Evolutionary conservation across 2,113 vertebrate species (phyloP), one percentile per base, ranked within the genome.

Genomic region (Collichthys lucidus): DNA sequence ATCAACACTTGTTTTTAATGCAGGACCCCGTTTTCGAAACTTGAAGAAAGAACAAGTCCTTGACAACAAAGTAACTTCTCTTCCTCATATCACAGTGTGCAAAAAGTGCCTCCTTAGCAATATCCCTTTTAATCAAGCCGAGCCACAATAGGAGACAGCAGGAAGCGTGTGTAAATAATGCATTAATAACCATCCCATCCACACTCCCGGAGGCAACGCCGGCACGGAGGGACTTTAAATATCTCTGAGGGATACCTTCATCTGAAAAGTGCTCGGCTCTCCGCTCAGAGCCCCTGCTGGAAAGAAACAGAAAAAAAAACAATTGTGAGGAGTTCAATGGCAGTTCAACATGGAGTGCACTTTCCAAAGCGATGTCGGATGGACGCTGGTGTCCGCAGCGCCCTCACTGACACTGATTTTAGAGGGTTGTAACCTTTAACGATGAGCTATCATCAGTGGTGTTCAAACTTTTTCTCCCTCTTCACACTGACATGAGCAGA

Each of bases 131-230:
- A 93, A 93, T 93, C 92, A 92, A 93, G 91, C 85, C 74, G 46
- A 77, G 83, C 77, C 79, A 89, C 88, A 92, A 88, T 88, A 84
- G 88, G 74, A 89, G 86, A 86, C 91, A 94, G 90, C 90, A 75
- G 88, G 90, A 90, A 86, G 88, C 60, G 29, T 83, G 86, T 86
- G 91, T 93, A 92, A 94, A 95, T 95, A 93, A 92, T 92, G 89
- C 90, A 94, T 93, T 94, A 94, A 94, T 95, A 95, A 93, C 88
- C 92, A 89, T 72, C 88, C 78, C 81, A 80, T 87, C 81, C 84
- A 91, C 89, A 67, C 76, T 89, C 93, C 95, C 77, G 35, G 80
- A 92, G 94, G 93, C 91, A 68, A 74, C 46, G 78, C 86, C 72
- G 44, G 74, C 86, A 89, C 71, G 53, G 29, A 85, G 91, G 91